Evolutionary conservation across 2,113 vertebrate genomes (phyloP), one percentile per base, ranked within the genome.

Genomic region (Ptilonorhynchus violaceus): DNA sequence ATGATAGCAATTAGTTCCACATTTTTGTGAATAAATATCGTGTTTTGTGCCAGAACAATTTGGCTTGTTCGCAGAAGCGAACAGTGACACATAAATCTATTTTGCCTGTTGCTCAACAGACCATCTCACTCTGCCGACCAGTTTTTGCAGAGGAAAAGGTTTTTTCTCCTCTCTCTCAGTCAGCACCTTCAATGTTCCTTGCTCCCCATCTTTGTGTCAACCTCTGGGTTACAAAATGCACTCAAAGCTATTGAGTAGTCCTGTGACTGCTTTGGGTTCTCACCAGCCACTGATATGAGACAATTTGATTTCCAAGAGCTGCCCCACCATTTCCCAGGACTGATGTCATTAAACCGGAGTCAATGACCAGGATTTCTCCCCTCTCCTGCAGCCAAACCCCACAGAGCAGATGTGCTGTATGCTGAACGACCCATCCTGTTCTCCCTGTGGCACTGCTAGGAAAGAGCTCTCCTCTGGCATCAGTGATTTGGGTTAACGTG

Each of bases 1-100:
- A 89, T 91, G 39, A 95, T 74, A 92, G 88, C 95, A 97, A 97
- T 96, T 96, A 96, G 96, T 96, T 74, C 92, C 92, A 96, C 85
- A 93, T 93, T 96, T 92, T 87, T 89, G 67, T 84, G 93, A 94
- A 96, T 93, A 96, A 95, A 89, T 95, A 95, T 92, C 1, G 78
- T 23, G 50, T 18, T 83, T 63, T 85, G 49, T 79, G 92, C 97
- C 91, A 97, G 81, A 96, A 64, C n/a, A 80, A 83, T 95, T 91
- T 94, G 93, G 93, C 96, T 94, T 74, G 55, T 90, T 93, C 6
- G 0, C 50, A 82, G 77, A 89, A 83, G 70, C 82, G 88, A 74
- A 79, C 80, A 80, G 91, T 58, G 85, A 95, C 91, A 88, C 86
- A 96, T 91, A 96, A 92, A 97, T 96, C 84, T 88, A 60, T 92